Conservation (phyloP, 2,888 invertebrate genomes). For the Torymus auratus region DNA sequence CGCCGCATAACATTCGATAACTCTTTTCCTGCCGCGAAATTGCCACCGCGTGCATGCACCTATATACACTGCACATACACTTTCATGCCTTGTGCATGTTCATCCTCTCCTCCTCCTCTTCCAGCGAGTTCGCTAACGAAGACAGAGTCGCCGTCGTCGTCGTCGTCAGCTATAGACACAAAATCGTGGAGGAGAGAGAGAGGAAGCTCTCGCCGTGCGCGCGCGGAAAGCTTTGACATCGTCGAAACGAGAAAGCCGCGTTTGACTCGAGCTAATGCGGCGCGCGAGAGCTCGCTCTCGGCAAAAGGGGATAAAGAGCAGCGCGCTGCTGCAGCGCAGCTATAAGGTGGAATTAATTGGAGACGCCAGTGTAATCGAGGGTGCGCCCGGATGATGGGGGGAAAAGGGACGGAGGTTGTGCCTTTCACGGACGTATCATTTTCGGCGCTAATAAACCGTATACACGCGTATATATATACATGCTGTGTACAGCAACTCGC, state of each 20-base stretch:
- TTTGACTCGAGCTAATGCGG: constrained; percentile 47
- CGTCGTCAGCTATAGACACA: no score
- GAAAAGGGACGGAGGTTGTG: neutral
- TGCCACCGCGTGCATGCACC: neutral
- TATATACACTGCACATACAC: no score
- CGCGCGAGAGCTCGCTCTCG: constrained; percentile 61
- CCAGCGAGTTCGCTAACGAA: no score
- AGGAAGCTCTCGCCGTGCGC: no score
- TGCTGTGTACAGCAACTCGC: no score
- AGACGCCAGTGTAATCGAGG: constrained; percentile 44
- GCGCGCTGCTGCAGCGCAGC: constrained; percentile 13
- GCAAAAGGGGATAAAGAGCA: constrained; percentile 20
- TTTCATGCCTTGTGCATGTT: no score
- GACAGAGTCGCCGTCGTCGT: no score
- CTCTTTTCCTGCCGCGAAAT: constrained; percentile 12
- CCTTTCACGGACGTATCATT: constrained; percentile 36
- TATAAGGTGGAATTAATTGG: constrained; percentile 52
- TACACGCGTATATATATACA: no score
- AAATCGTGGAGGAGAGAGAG: neutral
- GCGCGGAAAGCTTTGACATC: constrained; percentile 59
- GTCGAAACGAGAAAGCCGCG: constrained; percentile 28
- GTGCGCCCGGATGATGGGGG: neutral
- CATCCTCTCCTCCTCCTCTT: no score
- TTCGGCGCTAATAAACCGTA: constrained; percentile 35
- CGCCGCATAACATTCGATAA: neutral